Evolutionary conservation across 2,888 invertebrate genomes (phyloP), one percentile per base, ranked within the genome.

Genomic region (Lomographa bimaculata): DNA sequence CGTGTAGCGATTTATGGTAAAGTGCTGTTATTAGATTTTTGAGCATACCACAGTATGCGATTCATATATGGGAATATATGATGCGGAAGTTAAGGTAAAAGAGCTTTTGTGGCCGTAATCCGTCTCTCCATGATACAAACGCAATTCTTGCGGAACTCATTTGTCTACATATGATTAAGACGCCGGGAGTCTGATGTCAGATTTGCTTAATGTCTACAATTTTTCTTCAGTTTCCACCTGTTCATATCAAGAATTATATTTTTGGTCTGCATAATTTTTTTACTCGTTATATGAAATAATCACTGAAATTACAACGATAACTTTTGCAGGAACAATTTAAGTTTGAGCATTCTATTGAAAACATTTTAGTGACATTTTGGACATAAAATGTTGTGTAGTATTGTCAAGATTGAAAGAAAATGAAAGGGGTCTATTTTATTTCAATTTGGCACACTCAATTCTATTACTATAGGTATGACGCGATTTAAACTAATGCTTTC

Each of bases 81-180:
- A 37, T 11, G 14, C 16, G 8, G 24, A 40, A 32, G 33, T 29
- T 28, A 29, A 35, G 21, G n/a, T n/a, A n/a, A n/a, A 35, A 37
- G 33, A 40, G 33, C 35, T 20, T 34, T 27, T 7, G n/a, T n/a
- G 16, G 23, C 16, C 12, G 34, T 50, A 43, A 51, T 33, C 47
- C 50, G 50, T 52, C 16, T 37, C 19, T 41, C 23, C 33, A 32
- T n/a, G n/a, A n/a, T n/a, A n/a, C n/a, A n/a, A n/a, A n/a, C n/a
- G n/a, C n/a, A n/a, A n/a, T n/a, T n/a, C 32, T 42, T 30, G 23
- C 37, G 38, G 39, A 42, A 44, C 54, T 40, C 44, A 34, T 43
- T 50, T 50, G 25, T 23, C 28, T 35, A 42, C 42, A 50, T 49
- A 46, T 47, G 46, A 57, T 54, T 49, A 52, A 49, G 49, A 50